Evolutionary conservation across 2,113 vertebrate species (phyloP).

Genomic region (Pedionomus torquatus): DNA sequence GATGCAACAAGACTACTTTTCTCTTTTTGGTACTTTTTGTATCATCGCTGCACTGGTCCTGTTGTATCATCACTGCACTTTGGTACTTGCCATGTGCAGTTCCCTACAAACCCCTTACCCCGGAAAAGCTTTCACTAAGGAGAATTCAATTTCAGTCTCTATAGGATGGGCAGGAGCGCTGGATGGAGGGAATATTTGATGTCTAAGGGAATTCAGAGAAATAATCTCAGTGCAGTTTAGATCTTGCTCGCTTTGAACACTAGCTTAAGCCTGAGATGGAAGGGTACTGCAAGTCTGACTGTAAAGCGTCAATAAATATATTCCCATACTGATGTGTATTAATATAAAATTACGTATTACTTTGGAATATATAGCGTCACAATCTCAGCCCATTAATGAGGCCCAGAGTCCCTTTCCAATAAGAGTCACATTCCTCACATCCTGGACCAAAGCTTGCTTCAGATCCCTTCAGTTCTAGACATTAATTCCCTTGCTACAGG

Average conservation of each 20-base stretch:
- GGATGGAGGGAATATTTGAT: background rate
- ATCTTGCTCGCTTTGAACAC: background rate
- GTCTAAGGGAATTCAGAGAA: background rate
- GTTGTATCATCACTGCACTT: fast-evolving
- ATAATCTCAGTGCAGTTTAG: background rate
- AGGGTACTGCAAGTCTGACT: background rate
- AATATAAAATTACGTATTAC: background rate
- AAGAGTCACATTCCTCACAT: background rate
- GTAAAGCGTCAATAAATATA: background rate
- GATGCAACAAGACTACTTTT: background rate
- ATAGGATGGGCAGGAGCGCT: background rate
- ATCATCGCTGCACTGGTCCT: background rate
- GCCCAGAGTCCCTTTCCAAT: background rate
- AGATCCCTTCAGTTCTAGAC: background rate
- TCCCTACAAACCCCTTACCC: background rate
- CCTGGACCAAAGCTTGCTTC: background rate
- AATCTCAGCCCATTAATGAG: background rate
- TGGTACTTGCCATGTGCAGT: background rate
- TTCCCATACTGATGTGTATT: no score
- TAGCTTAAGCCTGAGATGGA: background rate
- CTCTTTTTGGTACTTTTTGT: background rate
- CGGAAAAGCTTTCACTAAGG: background rate
- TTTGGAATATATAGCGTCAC: background rate
- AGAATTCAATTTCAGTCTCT: background rate
- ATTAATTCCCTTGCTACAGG: background rate